phyloP scores from a whole-genome alignment of 2,113 vertebrate genomes.

The Chiloscyllium plagiosum region DNA sequence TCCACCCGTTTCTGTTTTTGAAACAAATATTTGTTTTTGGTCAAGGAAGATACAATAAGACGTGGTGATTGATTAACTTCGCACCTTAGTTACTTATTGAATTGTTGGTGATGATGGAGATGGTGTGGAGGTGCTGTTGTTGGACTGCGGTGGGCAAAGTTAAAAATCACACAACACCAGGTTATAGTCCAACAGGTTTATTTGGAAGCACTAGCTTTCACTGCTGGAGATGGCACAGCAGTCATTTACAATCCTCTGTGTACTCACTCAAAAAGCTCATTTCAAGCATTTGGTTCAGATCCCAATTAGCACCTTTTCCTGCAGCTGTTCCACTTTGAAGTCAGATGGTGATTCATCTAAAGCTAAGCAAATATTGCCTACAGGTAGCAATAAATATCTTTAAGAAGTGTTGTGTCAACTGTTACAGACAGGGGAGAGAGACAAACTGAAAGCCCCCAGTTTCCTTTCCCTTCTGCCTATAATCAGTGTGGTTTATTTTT shows the following conservation, averaged over 20 bases:
- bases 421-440: too few relatives aligned
- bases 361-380: constrained; percentile 20
- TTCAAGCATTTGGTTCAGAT: background rate
- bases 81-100: background rate
- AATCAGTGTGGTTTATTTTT: too few relatives aligned
- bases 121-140: too few relatives aligned
- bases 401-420: background rate
- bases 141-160: too few relatives aligned
- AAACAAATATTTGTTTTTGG: background rate
- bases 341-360: constrained; percentile 24
- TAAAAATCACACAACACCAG: too few relatives aligned
- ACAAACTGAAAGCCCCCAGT: too few relatives aligned
- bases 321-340: constrained; percentile 29
- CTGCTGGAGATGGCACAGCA: background rate
- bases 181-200: too few relatives aligned
- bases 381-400: constrained; percentile 8
- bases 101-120: background rate
- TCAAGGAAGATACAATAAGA: background rate
- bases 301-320: background rate
- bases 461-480: too few relatives aligned
- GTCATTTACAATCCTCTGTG: background rate
- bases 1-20: too few relatives aligned
- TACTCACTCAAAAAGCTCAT: background rate
- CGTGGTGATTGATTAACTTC: background rate
- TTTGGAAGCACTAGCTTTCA: background rate